A percentile compares a stretch with the other conserved stretches of the same genome.
Conservation (phyloP, 1,140 invertebrate species). For the Drosophila kikkawai region DNA sequence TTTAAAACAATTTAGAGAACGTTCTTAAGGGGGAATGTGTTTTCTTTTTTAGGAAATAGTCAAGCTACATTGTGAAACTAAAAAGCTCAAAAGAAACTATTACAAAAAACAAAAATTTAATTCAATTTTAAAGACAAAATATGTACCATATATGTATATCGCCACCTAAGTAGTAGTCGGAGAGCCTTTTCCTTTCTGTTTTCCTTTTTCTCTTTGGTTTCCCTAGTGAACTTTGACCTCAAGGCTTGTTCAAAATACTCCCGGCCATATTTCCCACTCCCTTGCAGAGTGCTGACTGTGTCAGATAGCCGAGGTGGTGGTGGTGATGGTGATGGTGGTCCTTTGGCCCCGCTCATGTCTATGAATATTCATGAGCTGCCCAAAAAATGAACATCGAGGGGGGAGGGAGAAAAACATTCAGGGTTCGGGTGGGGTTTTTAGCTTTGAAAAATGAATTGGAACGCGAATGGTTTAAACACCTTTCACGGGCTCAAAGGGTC, state of each 20-base stretch:
- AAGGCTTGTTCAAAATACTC: conserved; percentile 35
- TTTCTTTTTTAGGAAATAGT: too few species aligned
- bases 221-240: neutral
- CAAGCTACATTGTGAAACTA: too few species aligned
- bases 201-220: neutral
- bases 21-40: neutral
- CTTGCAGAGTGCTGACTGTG: conserved; percentile 45
- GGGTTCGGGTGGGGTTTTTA: conserved; percentile 1
- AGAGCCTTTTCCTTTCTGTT: neutral
- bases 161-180: too few species aligned
- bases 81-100: too few species aligned
- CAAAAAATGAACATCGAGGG: conserved; percentile 61
- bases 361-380: conserved; percentile 80
- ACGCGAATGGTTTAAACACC: conserved; percentile 37
- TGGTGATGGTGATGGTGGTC: conserved; percentile 9
- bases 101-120: too few species aligned
- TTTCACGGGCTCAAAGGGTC: conserved; percentile 12
- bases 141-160: too few species aligned
- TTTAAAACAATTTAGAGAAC: neutral
- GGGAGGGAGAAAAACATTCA: conserved; percentile 15
- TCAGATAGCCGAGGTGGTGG: conserved; percentile 51
- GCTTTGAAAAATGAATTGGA: conserved; percentile 55
- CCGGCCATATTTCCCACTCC: conserved; percentile 20
- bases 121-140: too few species aligned
- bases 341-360: conserved; percentile 75